Percentiles rank a stretch among this genome's conserved stretches.
These are phyloP conservation scores for Cotesia typhae DNA, from an alignment of 1,140 invertebrate species.

Conservation along the genomic window DNA sequence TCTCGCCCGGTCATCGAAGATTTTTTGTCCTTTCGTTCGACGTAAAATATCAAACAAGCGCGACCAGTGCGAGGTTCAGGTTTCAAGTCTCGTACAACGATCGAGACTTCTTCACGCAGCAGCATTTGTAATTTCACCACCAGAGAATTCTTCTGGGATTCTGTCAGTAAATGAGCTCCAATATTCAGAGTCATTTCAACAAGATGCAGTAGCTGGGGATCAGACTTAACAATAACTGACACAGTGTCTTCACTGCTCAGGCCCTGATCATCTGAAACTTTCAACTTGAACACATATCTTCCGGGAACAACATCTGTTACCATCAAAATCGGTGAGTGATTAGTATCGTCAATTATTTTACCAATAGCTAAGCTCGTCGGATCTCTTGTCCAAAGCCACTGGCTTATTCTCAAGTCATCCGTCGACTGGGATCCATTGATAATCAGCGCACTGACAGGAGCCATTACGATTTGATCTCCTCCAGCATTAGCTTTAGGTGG, in stretches of 20 bases:
- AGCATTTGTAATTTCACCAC: constrained; percentile 79
- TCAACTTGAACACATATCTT: constrained; percentile 87
- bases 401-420: constrained; percentile 87
- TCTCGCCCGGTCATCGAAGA: constrained; percentile 66
- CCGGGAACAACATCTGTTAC: constrained; percentile 87
- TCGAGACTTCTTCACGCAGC: constrained; percentile 73
- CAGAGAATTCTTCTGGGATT: constrained; percentile 79
- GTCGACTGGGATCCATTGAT: constrained; percentile 87
- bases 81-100: constrained; percentile 72
- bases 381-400: constrained; percentile 86
- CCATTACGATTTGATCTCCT: constrained; percentile 78
- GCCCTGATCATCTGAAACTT: constrained; percentile 90
- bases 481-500: constrained; percentile 88
- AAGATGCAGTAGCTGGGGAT: constrained; percentile 77
- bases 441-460: constrained; percentile 79
- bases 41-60: constrained; percentile 72
- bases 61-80: constrained; percentile 69
- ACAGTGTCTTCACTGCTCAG: constrained; percentile 81
- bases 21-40: constrained; percentile 64
- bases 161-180: constrained; percentile 76
- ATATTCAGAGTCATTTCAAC: constrained; percentile 83
- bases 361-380: constrained; percentile 85
- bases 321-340: constrained; percentile 80
- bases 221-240: constrained; percentile 85
- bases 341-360: constrained; percentile 77